Base-by-base conservation (phyloP, 2,113 vertebrate species). In the Gallinago media region DNA sequence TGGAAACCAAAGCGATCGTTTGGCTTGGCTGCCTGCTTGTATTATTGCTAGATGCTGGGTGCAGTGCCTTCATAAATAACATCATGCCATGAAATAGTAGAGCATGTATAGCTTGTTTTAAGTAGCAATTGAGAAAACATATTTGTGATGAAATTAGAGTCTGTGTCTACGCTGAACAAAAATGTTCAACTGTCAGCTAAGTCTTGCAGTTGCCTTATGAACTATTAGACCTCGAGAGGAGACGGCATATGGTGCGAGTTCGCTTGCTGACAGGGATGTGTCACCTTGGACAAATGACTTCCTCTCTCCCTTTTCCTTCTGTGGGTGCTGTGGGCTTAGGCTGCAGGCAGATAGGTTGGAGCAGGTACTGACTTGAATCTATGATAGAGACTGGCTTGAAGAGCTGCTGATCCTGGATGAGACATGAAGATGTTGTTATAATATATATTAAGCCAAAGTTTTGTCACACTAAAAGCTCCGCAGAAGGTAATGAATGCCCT, bases 111-210 rank as follows among this genome's bases (percentile, higher is more conserved):
- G 67, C 34, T 56, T 58, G 3, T n/a, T 86, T 72, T 34, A 86
- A 67, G 25, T 49, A 73, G 25, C 50, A 70, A 12, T 62, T 18
- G 84, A 52, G 40, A 77, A 67, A 52, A 29, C 8, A 0, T 32
- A 25, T 54, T 86, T 84, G 17, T 71, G 22, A 71, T 62, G 71
- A 55, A 89, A 86, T 15, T 31, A 31, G 19, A 42, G 12, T 59
- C 66, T 67, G 1, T 81, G 13, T 52, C 27, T 67, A 55, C 63
- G 29, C 7, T 27, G 26, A 81, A 52, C n/a, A 83, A 54, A 70
- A 29, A 0, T 0, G 0, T 52, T 84, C 18, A 31, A 42, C 20
- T 56, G 15, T 82, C 40, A 52, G 14, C 20, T 36, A 74, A 71
- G 38, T 14, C 23, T 73, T 92, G 25, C 27, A 46, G 36, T 74